Conservation (phyloP, 1,140 invertebrate genomes). For the Andricus grossulariae region DNA sequence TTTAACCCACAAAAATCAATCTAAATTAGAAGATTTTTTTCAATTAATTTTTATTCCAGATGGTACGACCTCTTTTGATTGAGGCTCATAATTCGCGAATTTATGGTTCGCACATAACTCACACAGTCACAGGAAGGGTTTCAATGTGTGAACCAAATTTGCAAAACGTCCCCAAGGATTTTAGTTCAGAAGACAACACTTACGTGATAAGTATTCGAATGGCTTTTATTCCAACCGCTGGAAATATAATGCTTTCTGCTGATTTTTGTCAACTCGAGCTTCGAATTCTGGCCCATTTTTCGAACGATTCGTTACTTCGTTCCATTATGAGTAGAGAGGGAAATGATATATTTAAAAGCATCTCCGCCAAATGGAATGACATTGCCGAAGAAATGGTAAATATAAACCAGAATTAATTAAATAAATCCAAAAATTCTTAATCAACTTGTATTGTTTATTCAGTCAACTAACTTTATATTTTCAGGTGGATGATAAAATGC, state of each 20-base stretch:
- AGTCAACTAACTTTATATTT: slow-evolving; percentile 38
- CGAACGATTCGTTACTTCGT: slow-evolving; percentile 84
- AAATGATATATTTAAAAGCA: slow-evolving; percentile 91
- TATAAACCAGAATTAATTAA: background rate
- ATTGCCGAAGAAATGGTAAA: slow-evolving; percentile 80
- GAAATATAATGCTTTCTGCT: slow-evolving; percentile 86
- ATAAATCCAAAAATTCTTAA: no score
- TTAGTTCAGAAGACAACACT: slow-evolving; percentile 75
- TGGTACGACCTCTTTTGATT: slow-evolving; percentile 78
- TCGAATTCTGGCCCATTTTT: slow-evolving; percentile 93
- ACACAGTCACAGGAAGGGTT: slow-evolving; percentile 92
- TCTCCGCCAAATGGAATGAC: slow-evolving; percentile 90
- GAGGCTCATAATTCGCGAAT: slow-evolving; percentile 79
- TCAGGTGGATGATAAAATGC: slow-evolving; percentile 83
- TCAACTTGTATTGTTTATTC: no score
- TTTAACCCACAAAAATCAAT: no score
- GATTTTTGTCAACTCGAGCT: slow-evolving; percentile 98
- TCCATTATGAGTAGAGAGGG: slow-evolving; percentile 81
- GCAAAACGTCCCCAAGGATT: slow-evolving; percentile 93
- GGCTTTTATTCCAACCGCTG: slow-evolving; percentile 81
- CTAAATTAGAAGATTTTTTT: slow-evolving; percentile 22
- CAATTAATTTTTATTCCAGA: slow-evolving; percentile 64
- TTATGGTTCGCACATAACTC: slow-evolving; percentile 84
- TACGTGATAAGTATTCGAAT: slow-evolving; percentile 79
- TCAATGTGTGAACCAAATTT: slow-evolving; percentile 95